These are phyloP conservation scores for Zapornia atra DNA, from an alignment of 2,113 vertebrate species.

Conservation along the genomic window DNA sequence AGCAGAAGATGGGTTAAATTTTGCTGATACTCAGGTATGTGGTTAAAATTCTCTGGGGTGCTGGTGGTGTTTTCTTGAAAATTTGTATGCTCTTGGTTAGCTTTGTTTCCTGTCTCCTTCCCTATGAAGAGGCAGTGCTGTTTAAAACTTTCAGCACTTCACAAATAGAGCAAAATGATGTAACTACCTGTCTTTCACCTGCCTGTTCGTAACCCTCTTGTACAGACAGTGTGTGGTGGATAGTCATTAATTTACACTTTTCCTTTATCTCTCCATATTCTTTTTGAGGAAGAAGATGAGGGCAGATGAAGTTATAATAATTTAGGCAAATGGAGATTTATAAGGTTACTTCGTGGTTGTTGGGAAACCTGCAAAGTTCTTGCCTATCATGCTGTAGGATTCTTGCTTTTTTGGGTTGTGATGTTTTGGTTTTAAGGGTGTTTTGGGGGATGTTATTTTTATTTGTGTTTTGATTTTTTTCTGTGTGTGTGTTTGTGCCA, in stretches of 20 bases:
- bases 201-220: background rate
- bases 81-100: background rate
- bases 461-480: background rate
- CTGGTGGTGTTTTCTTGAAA: background rate
- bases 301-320: background rate
- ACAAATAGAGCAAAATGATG: background rate
- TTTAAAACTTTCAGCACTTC: background rate
- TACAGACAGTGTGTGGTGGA: background rate
- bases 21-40: background rate
- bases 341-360: background rate
- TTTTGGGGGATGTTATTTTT: background rate
- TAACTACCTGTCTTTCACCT: background rate
- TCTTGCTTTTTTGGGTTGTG: background rate
- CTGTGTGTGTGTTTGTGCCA: background rate
- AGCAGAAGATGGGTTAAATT: background rate
- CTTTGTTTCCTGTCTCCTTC: background rate
- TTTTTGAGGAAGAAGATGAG: background rate
- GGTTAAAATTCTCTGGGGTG: background rate
- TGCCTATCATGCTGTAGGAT: fast-evolving
- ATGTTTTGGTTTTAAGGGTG: background rate
- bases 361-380: background rate
- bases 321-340: background rate
- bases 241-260: fast-evolving
- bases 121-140: background rate
- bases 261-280: fast-evolving